phyloP scores from a whole-genome alignment of 2,113 vertebrate species.

The Corythornis cristatus region DNA sequence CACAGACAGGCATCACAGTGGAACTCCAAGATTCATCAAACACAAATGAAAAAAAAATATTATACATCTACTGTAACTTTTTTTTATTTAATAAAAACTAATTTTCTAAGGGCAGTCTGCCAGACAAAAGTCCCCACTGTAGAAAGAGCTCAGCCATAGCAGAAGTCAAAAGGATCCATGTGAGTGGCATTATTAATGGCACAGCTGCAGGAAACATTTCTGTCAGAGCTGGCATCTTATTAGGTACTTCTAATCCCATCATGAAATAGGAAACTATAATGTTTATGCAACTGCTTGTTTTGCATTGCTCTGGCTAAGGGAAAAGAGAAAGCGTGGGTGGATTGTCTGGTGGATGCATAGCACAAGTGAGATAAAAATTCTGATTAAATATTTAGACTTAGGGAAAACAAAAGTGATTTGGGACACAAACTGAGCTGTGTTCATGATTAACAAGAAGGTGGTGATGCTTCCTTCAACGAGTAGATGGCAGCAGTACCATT shows the following conservation, averaged over 20 bases:
- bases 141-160: background rate
- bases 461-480: background rate
- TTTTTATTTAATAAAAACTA: background rate
- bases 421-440: background rate
- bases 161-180: background rate
- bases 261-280: background rate
- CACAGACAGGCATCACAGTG: background rate
- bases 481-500: slow-evolving; percentile 53
- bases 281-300: background rate
- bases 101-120: background rate
- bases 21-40: background rate
- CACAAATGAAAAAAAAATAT: background rate
- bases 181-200: background rate
- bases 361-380: background rate
- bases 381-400: slow-evolving; percentile 30
- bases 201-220: background rate
- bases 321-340: background rate
- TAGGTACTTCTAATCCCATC: background rate
- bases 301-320: background rate
- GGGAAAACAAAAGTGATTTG: slow-evolving; percentile 2
- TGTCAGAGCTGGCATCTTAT: background rate
- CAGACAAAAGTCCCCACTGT: background rate
- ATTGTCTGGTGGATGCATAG: background rate
- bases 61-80: no score
- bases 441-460: background rate